Conservation (phyloP, 2,797 vertebrate species). For the Poeciliopsis gracilis region DNA sequence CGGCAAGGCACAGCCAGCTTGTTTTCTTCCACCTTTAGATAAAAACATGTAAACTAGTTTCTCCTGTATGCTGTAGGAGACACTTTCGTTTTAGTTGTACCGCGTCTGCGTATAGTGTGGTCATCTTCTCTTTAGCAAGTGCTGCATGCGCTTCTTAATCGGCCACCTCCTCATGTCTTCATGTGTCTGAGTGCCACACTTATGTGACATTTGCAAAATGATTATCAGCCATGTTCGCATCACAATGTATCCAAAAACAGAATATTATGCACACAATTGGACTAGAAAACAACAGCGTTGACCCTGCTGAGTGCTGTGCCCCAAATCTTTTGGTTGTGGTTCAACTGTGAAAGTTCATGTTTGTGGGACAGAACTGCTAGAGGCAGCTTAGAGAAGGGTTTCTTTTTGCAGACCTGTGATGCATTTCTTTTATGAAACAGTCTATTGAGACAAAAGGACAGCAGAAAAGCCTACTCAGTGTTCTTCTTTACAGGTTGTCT, state of each 20-base stretch:
- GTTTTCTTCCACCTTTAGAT: background rate
- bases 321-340: background rate
- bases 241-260: background rate
- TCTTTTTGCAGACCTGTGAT: background rate
- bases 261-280: background rate
- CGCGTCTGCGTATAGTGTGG: background rate
- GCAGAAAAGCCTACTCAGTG: slow-evolving; percentile 43
- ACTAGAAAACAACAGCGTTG: background rate
- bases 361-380: background rate
- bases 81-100: background rate
- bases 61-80: background rate
- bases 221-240: background rate
- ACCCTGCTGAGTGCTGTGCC: background rate
- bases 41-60: background rate
- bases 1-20: background rate
- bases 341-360: background rate
- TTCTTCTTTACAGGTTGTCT: slow-evolving; percentile 46
- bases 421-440: background rate
- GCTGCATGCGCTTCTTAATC: background rate
- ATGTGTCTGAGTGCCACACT: background rate
- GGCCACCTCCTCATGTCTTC: background rate
- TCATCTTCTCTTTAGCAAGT: background rate
- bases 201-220: background rate
- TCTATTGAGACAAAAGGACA: slow-evolving; percentile 18
- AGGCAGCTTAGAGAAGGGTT: background rate